These are phyloP conservation scores for Odontomyia ornata DNA, from an alignment of 2,888 invertebrate genomes.

Conservation along the genomic window DNA sequence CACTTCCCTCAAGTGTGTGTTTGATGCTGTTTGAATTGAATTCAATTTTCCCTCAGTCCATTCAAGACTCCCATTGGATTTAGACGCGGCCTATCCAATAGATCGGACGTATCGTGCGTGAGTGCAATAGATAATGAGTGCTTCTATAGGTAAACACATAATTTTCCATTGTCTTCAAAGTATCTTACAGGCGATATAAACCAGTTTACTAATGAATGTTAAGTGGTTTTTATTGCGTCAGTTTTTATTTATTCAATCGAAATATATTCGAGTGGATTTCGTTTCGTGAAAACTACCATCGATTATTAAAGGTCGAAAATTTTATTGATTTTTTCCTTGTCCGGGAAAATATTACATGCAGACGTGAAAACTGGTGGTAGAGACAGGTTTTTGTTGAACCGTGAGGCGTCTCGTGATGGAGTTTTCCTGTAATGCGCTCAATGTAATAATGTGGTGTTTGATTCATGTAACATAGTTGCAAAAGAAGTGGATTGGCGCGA, in stretches of 20 bases:
- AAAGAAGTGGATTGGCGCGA: conserved; percentile 37
- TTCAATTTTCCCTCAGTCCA: conserved; percentile 36
- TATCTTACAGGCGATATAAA: conserved; percentile 34
- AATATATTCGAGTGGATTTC: conserved; percentile 12
- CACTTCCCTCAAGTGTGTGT: neutral
- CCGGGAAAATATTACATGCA: conserved; percentile 2
- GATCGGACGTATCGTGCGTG: neutral
- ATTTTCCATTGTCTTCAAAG: conserved; percentile 15
- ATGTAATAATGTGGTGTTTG: neutral
- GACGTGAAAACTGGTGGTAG: neutral
- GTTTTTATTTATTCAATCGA: neutral
- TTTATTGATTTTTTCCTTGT: conserved; percentile 27
- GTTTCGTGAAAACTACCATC: conserved; percentile 7
- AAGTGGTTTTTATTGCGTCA: conserved; percentile 6
- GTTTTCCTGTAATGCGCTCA: neutral
- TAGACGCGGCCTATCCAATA: conserved; percentile 14
- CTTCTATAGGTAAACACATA: neutral
- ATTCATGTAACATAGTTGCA: conserved; percentile 27
- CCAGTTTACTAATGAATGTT: conserved; percentile 21
- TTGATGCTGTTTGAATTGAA: neutral
- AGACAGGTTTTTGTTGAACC: neutral
- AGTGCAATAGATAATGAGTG: conserved; percentile 31
- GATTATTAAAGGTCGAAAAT: neutral
- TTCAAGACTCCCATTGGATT: conserved; percentile 41
- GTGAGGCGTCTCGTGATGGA: neutral